Percentiles rank a stretch among this genome's conserved stretches.
These are phyloP conservation scores for Anagrus nilaparvatae DNA, from an alignment of 1,140 invertebrate genomes.

Conservation along the genomic window DNA sequence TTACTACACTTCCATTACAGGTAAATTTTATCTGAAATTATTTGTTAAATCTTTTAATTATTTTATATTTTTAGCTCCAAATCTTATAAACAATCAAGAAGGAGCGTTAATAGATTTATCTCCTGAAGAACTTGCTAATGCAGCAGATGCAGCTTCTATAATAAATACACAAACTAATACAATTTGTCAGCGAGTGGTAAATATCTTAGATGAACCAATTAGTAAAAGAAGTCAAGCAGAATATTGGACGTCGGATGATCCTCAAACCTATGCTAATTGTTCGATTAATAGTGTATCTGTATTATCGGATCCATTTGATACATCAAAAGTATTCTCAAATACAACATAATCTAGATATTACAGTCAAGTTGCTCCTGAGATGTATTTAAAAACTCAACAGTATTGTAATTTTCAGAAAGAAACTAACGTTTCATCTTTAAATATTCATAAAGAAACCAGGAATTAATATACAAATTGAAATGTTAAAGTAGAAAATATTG, in stretches of 20 bases:
- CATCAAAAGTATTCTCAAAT: constrained; percentile 38
- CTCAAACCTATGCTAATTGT: constrained; percentile 37
- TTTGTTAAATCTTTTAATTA: too few relatives aligned
- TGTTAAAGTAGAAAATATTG: too few relatives aligned
- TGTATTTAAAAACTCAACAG: constrained; percentile 20
- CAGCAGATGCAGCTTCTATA: constrained; percentile 20
- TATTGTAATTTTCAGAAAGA: constrained; percentile 30
- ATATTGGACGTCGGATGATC: constrained; percentile 27
- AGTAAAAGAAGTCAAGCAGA: too few relatives aligned
- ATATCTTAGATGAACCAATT: constrained; percentile 68
- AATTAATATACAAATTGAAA: too few relatives aligned
- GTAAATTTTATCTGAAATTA: too few relatives aligned
- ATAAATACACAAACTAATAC: constrained; percentile 16
- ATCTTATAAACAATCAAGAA: constrained; percentile 42
- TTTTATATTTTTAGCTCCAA: too few relatives aligned
- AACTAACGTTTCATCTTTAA: not conserved
- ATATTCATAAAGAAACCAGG: too few relatives aligned
- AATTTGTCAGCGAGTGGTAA: constrained; percentile 38
- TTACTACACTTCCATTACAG: constrained; percentile 39
- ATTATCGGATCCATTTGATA: constrained; percentile 56
- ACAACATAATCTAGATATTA: constrained; percentile 37
- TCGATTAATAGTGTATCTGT: constrained; percentile 22
- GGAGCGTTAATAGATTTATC: constrained; percentile 52
- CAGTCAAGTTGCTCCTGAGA: constrained; percentile 36
- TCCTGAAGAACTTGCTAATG: constrained; percentile 40